phyloP scores from a whole-genome alignment of 2,888 invertebrate species.

The Lomographa bimaculata region DNA sequence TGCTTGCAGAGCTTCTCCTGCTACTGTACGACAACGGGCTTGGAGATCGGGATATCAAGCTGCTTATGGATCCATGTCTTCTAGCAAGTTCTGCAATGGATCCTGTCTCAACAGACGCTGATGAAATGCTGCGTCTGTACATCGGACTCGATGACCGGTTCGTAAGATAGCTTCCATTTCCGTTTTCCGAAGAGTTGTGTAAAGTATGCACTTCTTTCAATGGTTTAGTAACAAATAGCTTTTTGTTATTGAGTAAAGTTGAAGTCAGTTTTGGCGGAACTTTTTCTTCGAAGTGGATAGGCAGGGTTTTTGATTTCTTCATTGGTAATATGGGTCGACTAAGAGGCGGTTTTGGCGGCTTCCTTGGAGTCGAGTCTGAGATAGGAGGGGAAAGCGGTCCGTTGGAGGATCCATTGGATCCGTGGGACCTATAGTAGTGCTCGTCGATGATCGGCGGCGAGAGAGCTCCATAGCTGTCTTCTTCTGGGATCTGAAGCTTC shows the following conservation, averaged over 20 bases:
- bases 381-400: constrained; percentile 69
- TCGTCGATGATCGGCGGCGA: constrained; percentile 23
- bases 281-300: constrained; percentile 72
- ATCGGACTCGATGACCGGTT: constrained; percentile 68
- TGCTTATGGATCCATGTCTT: constrained; percentile 62
- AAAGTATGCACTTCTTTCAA: constrained; percentile 72
- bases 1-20: constrained; percentile 66
- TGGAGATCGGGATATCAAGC: constrained; percentile 80
- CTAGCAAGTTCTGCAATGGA: constrained; percentile 76
- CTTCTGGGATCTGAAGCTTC: constrained; percentile 66
- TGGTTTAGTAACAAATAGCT: constrained; percentile 69
- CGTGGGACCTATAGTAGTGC: constrained; percentile 33
- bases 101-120: constrained; percentile 72
- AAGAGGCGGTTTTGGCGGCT: constrained; percentile 71
- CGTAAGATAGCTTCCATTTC: constrained; percentile 54
- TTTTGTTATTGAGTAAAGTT: constrained; percentile 62
- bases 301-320: constrained; percentile 75
- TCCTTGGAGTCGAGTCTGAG: constrained; percentile 68
- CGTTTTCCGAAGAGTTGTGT: constrained; percentile 51
- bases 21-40: constrained; percentile 79
- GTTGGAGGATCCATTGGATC: constrained; percentile 53
- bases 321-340: constrained; percentile 67
- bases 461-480: constrained; percentile 38
- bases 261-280: constrained; percentile 57
- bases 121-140: constrained; percentile 66